Evolutionary conservation across 1,140 invertebrate genomes (phyloP).

Genomic region (Andrena cerasifolii): DNA sequence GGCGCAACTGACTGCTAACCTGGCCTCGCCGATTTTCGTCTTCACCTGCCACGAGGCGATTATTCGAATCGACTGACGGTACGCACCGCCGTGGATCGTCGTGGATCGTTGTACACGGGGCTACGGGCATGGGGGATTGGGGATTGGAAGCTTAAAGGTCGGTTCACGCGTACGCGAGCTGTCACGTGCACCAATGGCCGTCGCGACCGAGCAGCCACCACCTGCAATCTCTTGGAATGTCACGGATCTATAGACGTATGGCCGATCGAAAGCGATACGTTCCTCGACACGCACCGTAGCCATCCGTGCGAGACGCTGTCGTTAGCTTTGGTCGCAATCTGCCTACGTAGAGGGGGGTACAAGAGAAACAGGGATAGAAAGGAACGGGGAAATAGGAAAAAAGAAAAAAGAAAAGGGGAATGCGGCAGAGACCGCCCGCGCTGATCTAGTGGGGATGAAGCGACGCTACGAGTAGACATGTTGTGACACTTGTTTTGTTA

Average conservation of each 20-base stretch:
- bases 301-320: conserved; percentile 46
- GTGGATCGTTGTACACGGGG: conserved; percentile 7
- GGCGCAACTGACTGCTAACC: background rate
- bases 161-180: conserved; percentile 8
- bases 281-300: background rate
- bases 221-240: background rate
- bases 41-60: conserved; percentile 51
- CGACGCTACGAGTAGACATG: no score
- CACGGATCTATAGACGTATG: background rate
- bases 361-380: conserved; percentile 10
- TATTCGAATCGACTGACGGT: conserved; percentile 52
- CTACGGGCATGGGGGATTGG: conserved; percentile 6
- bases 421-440: background rate
- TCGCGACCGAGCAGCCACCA: background rate
- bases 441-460: background rate
- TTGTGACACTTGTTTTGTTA: background rate
- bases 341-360: no score
- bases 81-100: conserved; percentile 26
- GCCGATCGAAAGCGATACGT: background rate
- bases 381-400: background rate
- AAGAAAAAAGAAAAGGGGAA: conserved; percentile 28
- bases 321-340: background rate
- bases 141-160: conserved; percentile 25
- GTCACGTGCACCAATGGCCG: conserved; percentile 23
- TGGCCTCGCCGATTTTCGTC: conserved; percentile 26